Evolutionary conservation across 2,113 vertebrate species (phyloP).

Genomic region (Halcyon senegalensis): DNA sequence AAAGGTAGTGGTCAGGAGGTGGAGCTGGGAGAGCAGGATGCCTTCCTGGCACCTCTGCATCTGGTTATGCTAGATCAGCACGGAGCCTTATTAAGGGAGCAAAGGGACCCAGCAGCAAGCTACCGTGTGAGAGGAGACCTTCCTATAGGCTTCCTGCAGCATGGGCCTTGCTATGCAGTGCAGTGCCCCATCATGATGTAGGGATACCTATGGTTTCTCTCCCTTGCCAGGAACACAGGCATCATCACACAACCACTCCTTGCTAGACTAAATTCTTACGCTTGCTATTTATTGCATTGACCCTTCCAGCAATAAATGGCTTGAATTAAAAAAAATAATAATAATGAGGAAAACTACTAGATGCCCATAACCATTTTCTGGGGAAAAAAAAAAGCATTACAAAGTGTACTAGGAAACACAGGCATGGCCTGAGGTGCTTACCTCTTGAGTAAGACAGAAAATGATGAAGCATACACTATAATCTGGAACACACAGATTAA

Average conservation of each 20-base stretch:
- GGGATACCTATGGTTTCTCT: not conserved
- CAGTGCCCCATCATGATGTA: not conserved
- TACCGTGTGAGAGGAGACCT: not conserved
- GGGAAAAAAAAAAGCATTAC: not conserved
- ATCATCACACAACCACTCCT: not conserved
- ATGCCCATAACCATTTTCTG: not conserved
- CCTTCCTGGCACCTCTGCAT: not conserved
- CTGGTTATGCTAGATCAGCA: not conserved
- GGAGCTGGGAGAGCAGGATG: not conserved
- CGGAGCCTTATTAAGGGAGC: not conserved
- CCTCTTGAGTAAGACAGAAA: not conserved
- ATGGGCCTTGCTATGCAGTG: fast-evolving
- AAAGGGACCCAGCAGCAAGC: not conserved
- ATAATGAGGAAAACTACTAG: not conserved
- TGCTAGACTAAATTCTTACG: not conserved
- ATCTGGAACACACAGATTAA: not conserved
- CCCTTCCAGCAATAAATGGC: not conserved
- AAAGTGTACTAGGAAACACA: not conserved
- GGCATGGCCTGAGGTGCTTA: not conserved
- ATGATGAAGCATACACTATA: not conserved
- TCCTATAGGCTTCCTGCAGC: not conserved
- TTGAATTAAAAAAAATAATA: not conserved
- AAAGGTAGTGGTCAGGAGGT: not conserved
- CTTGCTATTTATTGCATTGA: not conserved
- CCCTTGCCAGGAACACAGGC: not conserved